Base-by-base conservation (phyloP, 2,888 invertebrate species). In the Itoplectis maculator region DNA sequence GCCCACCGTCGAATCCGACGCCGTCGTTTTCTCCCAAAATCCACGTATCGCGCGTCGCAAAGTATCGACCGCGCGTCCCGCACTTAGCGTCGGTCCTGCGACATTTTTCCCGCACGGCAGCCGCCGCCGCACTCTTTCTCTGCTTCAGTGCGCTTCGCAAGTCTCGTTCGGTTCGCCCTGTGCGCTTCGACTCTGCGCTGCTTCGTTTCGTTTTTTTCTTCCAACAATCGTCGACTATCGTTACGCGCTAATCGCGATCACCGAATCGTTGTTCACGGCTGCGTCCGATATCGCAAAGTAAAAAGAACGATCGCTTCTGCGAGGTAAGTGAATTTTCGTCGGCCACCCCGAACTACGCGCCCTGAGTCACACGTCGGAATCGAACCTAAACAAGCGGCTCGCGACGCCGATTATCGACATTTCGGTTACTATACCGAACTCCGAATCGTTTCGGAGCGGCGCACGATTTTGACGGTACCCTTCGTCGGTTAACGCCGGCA, bases 341-440 rank as follows among this genome's bases (percentile, higher is more conserved):
- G n/a, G n/a, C n/a, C 7, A 35, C 15, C 29, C 2, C 56, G 56
- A 56, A 29, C 7, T 35, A 6, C 35, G 29, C 35, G n/a, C 8
- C n/a, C n/a, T n/a, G 29, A n/a, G 35, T 13, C 35, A n/a, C 35
- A 0, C 15, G 35, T 15, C 6, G 29, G n/a, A 35, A 35, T 59
- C 54, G 56, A 70, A 56, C 42, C 56, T 35, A 70, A 70, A 56
- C 42, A 69, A 54, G 54, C 51, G 20, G 11, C 29, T 29, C n/a
- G 11, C 56, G 56, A 70, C 70, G 70, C 70, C 56, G 40, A 70
- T 70, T 29, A 29, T 70, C 42, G 9, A 5, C n/a, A 70, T 40
- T 29, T 56, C 42, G n/a, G n/a, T 59, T 35, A 51, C 18, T 35
- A 15, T 15, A n/a, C 56, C 13, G 15, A 2, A 5, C 29, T 35